phyloP scores from a whole-genome alignment of 1,140 invertebrate species.

The Bombus pyrosoma region DNA sequence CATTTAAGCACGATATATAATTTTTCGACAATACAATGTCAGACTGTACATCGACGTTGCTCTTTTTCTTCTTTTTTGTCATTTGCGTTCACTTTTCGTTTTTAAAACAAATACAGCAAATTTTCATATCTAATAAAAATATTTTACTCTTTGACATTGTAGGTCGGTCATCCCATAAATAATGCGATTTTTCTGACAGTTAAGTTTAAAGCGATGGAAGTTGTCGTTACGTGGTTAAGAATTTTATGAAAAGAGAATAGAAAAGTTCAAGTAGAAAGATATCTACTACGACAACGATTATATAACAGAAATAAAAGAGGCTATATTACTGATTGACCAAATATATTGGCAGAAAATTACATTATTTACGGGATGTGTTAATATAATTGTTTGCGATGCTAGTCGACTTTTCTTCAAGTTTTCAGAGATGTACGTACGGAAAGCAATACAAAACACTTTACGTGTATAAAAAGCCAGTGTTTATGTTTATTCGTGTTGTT shows the following conservation, averaged over 20 bases:
- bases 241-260: neutral
- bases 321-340: neutral
- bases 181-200: neutral
- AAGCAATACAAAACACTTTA: neutral
- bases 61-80: neutral
- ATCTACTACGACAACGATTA: neutral
- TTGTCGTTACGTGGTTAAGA: too few relatives aligned
- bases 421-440: neutral
- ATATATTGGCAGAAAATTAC: neutral
- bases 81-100: neutral
- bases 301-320: neutral
- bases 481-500: neutral
- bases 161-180: neutral
- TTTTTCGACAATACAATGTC: neutral
- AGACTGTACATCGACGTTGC: neutral
- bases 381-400: neutral
- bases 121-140: too few relatives aligned
- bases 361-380: neutral
- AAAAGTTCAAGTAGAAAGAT: neutral
- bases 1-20: neutral
- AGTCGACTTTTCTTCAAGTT: neutral
- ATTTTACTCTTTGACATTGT: too few relatives aligned
- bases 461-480: neutral
- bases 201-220: neutral
- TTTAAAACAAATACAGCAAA: neutral